Conservation (phyloP, 2,888 invertebrate species). For the Seira sanloemensis region DNA sequence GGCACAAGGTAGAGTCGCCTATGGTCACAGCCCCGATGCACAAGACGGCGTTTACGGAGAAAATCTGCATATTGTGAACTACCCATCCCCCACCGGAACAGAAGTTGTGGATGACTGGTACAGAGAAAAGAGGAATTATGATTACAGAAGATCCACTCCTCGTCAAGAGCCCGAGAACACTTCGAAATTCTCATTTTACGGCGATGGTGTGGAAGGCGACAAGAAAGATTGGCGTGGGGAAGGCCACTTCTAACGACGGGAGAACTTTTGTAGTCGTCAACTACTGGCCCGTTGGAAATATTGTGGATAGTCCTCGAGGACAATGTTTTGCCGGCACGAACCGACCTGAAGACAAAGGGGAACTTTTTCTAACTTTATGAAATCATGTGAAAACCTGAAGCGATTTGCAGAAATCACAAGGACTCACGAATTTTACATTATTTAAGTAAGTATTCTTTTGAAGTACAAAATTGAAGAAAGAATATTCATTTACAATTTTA, state of each 20-base stretch:
- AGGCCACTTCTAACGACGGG: constrained; percentile 51
- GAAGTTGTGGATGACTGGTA: constrained; percentile 54
- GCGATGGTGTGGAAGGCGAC: constrained; percentile 57
- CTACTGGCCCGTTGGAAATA: constrained; percentile 29
- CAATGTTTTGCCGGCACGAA: constrained; percentile 51
- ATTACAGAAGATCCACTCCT: constrained; percentile 37
- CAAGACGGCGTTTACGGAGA: constrained; percentile 48
- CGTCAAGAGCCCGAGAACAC: constrained; percentile 2
- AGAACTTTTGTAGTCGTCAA: constrained; percentile 47
- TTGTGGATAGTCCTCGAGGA: constrained; percentile 49
- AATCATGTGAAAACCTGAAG: too few relatives aligned
- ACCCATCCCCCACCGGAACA: constrained; percentile 5
- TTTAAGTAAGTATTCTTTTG: too few relatives aligned
- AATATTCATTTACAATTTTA: too few relatives aligned
- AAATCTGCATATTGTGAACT: constrained; percentile 37
- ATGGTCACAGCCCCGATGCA: constrained; percentile 49
- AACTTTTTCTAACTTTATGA: background rate
- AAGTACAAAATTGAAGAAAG: too few relatives aligned
- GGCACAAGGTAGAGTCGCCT: constrained; percentile 30
- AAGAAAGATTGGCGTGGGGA: constrained; percentile 54
- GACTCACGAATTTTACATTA: too few relatives aligned
- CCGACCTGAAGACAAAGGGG: constrained; percentile 2
- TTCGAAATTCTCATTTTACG: constrained; percentile 54
- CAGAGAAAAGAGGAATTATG: constrained; percentile 50
- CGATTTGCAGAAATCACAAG: too few relatives aligned